Conservation (phyloP, 2,113 vertebrate genomes). For the Etheostoma spectabile region DNA sequence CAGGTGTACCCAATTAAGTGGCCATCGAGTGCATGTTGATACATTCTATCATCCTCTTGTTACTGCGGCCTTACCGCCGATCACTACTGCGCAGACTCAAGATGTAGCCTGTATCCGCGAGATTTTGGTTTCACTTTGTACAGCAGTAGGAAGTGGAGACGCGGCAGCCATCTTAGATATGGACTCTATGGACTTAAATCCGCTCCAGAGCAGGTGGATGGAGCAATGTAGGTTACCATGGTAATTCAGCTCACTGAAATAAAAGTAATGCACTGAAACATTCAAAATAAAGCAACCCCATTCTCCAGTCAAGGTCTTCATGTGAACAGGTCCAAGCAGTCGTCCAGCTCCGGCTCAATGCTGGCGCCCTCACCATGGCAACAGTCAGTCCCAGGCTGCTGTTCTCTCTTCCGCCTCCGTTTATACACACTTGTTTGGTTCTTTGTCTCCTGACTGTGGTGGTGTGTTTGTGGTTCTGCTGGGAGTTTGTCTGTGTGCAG, state of each 20-base stretch:
- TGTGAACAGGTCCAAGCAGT: conserved; percentile 61
- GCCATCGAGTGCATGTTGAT: too few species aligned
- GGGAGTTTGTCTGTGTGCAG: conserved; percentile 61
- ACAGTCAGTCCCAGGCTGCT: not conserved
- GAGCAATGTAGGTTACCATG: not conserved
- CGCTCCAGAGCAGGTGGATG: not conserved
- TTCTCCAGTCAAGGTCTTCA: conserved; percentile 9
- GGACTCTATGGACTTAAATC: not conserved
- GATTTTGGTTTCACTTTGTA: too few species aligned
- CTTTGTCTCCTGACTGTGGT: too few species aligned
- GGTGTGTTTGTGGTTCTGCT: not conserved
- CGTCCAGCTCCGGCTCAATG: conserved; percentile 26
- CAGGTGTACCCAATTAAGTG: too few species aligned
- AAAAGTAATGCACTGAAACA: not conserved
- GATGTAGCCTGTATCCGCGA: too few species aligned
- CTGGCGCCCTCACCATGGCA: conserved; percentile 25
- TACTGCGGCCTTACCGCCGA: too few species aligned
- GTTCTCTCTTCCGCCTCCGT: conserved; percentile 78
- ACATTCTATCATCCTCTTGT: too few species aligned
- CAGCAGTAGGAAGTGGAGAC: too few species aligned
- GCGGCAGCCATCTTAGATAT: too few species aligned
- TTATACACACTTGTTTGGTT: conserved; percentile 51
- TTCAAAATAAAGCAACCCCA: not conserved
- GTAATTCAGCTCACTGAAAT: not conserved
- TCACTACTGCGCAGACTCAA: too few species aligned